phyloP scores from a whole-genome alignment of 2,797 vertebrate species.

The Rallus crepitans region DNA sequence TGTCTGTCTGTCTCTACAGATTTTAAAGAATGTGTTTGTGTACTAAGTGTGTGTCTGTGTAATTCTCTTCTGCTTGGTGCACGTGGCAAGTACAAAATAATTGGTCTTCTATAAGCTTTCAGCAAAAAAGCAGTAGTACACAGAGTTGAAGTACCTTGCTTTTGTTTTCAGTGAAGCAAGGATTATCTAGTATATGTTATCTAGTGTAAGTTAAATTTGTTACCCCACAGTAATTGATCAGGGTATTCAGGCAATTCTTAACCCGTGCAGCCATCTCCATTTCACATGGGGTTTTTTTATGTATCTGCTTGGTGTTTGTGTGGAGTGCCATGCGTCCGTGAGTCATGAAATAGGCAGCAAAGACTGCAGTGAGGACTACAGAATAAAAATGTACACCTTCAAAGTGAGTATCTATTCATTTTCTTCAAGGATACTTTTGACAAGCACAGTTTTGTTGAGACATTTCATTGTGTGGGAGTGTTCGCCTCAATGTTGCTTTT shows the following conservation, averaged over 20 bases:
- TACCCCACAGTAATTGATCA: background rate
- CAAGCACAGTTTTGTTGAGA: conserved; percentile 30
- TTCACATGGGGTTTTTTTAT: background rate
- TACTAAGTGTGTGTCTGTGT: background rate
- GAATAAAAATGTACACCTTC: background rate
- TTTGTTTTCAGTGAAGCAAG: background rate
- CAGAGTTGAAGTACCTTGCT: background rate
- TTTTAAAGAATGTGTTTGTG: background rate
- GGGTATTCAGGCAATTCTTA: background rate
- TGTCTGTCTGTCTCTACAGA: no score
- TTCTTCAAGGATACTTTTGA: conserved; percentile 35
- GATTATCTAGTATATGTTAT: background rate
- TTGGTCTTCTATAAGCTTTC: background rate
- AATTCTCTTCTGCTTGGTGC: background rate
- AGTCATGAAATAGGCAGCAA: background rate
- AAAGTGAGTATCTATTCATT: conserved; percentile 1
- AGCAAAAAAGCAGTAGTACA: background rate
- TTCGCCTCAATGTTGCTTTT: conserved; percentile 26
- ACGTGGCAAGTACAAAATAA: background rate
- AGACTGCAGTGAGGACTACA: background rate
- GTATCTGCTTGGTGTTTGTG: background rate
- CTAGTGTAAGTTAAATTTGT: background rate
- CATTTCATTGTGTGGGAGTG: conserved; percentile 48
- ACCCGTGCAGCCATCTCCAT: background rate
- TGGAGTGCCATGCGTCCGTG: background rate